Base-by-base conservation (phyloP, 2,113 vertebrate genomes). In the Dromaius novaehollandiae region DNA sequence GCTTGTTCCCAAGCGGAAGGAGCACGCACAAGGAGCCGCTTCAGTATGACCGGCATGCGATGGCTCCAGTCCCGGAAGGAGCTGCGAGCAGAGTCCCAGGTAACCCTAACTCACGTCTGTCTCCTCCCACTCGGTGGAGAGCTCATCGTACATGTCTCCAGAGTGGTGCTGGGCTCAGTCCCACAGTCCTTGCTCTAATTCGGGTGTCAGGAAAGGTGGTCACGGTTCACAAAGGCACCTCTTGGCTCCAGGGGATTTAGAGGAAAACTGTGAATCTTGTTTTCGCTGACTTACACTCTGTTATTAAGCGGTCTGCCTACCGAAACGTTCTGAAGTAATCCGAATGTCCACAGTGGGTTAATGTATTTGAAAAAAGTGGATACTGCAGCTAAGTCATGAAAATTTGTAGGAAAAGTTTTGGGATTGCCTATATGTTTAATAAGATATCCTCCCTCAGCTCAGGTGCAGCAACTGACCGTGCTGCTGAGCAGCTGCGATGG, bases 191-290 rank as follows among this genome's bases (percentile, higher is more conserved):
- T 51, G 18, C 68, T 70, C 63, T 28, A 36, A 80, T 70, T 93
- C 76, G 64, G 56, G 13, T 32, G 74, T 34, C 34, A 28, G 11
- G 17, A 40, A 74, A 85, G 60, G 20, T 42, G n/a, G 44, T 86
- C 86, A 86, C 21, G 50, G 92, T 32, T 84, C 69, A 66, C 60
- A 73, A 84, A 81, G 65, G 78, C 53, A 80, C 64, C 66, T 85
- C 88, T 82, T 74, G 36, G 18, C 36, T 93, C 85, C 58, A 14
- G 34, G 36, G 36, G 66, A 73, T 80, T 88, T 83, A 88, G 34
- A 38, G 36, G 38, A 38, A 77, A 95, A 69, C 53, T 9, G 34
- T 36, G 68, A 69, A 30, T 3, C 94, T 69, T 69, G 48, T 25
- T 13, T 91, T 61, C 48, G 16, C 53, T 34, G 48, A 60, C 32